Percentiles rank a stretch among this genome's conserved stretches.
Conservation (phyloP, 2,113 vertebrate species). For the Spea bombifrons region DNA sequence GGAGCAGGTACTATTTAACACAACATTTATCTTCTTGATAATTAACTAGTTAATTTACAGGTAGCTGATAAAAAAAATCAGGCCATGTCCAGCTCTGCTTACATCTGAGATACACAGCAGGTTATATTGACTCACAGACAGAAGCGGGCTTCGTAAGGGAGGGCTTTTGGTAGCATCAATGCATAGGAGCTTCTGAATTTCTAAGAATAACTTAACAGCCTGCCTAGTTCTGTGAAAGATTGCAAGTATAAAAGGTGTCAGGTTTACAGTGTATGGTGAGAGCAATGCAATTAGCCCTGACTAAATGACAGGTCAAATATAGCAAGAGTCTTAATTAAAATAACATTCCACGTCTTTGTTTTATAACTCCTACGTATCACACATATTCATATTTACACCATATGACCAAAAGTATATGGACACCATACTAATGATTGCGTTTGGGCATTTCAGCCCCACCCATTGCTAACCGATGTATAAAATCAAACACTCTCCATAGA, state of each 20-base stretch:
- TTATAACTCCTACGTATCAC: background rate
- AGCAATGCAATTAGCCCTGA: constrained; percentile 17
- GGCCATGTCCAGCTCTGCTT: background rate
- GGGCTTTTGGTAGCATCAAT: constrained; percentile 14
- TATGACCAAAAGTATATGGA: too few species aligned
- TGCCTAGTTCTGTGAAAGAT: constrained; percentile 4
- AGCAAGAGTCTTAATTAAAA: constrained; percentile 13
- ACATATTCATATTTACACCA: too few species aligned
- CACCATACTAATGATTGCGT: too few species aligned
- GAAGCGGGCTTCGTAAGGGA: background rate
- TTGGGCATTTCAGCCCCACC: too few species aligned
- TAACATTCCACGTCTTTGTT: background rate
- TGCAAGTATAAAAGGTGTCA: constrained; percentile 7
- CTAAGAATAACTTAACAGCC: constrained; percentile 10
- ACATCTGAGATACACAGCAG: background rate
- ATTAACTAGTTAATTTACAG: too few species aligned
- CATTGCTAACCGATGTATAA: too few species aligned
- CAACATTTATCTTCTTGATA: too few species aligned
- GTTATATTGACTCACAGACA: background rate
- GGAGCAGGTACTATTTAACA: too few species aligned
- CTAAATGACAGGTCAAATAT: constrained; percentile 15
- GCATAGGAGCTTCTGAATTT: constrained; percentile 17
- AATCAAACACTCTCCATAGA: too few species aligned
- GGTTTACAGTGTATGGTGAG: background rate
- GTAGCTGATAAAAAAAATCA: background rate